Percentiles rank a stretch among this genome's conserved stretches.
Conservation (phyloP, 1,140 invertebrate species). For the Adoxophyes honmai region DNA sequence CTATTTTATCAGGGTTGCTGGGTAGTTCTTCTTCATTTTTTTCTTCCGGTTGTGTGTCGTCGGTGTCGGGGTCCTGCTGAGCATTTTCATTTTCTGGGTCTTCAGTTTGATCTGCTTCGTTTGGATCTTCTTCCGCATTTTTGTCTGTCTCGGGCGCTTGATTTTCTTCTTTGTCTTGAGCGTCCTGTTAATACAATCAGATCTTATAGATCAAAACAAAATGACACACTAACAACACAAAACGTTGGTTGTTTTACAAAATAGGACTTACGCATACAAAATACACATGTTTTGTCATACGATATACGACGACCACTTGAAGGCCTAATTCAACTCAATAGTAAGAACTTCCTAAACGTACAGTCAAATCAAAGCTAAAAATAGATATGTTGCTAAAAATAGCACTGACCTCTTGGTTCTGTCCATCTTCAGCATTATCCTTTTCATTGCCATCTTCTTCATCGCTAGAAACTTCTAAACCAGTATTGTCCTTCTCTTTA, state of each 20-base stretch:
- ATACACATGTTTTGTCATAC: too few species aligned
- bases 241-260: too few species aligned
- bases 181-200: conserved; percentile 1
- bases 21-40: conserved; percentile 68
- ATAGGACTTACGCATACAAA: too few species aligned
- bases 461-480: conserved; percentile 72
- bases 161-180: conserved; percentile 23
- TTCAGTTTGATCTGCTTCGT: conserved; percentile 27
- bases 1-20: conserved; percentile 65
- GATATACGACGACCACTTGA: too few species aligned
- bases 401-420: conserved; percentile 32
- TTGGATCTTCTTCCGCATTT: conserved; percentile 45
- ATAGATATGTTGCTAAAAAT: not conserved
- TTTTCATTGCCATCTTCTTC: conserved; percentile 60
- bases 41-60: conserved; percentile 39
- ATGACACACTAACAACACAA: too few species aligned
- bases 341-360: too few species aligned
- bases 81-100: conserved; percentile 40
- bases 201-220: too few species aligned
- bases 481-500: conserved; percentile 65
- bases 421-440: conserved; percentile 59
- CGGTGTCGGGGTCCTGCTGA: conserved; percentile 42
- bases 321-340: too few species aligned
- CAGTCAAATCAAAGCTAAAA: too few species aligned
- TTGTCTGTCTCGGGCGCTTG: conserved; percentile 28